Evolutionary conservation across 2,113 vertebrate species (phyloP).

Genomic region (Illadopsis cleaveri): DNA sequence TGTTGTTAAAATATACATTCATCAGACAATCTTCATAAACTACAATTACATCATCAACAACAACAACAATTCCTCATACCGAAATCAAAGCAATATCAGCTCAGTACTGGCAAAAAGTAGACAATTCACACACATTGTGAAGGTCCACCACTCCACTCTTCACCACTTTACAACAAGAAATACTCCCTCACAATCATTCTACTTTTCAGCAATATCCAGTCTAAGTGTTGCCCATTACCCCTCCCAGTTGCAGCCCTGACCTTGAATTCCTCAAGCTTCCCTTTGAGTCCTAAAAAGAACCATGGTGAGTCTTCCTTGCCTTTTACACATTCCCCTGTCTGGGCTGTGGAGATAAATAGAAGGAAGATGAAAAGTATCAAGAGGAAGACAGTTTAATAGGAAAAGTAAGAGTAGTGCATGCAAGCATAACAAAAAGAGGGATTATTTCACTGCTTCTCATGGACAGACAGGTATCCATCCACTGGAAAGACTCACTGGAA

Average conservation of each 20-base stretch:
- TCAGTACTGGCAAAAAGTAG: not conserved
- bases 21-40: not conserved
- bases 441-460: not conserved
- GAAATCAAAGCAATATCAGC: not conserved
- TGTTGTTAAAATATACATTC: not conserved
- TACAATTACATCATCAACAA: not conserved
- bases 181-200: not conserved
- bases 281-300: not conserved
- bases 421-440: not conserved
- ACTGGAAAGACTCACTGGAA: not conserved
- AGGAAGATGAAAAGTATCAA: not conserved
- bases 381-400: not conserved
- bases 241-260: not conserved
- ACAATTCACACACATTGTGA: fast-evolving
- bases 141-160: not conserved
- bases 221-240: not conserved
- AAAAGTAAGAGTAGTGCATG: fast-evolving
- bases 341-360: not conserved
- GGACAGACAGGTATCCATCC: not conserved
- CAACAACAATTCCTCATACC: not conserved
- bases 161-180: not conserved
- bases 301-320: fast-evolving
- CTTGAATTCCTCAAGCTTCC: not conserved
- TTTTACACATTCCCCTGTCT: not conserved
- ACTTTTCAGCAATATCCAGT: not conserved